Evolutionary conservation across 2,888 invertebrate genomes (phyloP).

Genomic region (Diaprepes abbreviatus): DNA sequence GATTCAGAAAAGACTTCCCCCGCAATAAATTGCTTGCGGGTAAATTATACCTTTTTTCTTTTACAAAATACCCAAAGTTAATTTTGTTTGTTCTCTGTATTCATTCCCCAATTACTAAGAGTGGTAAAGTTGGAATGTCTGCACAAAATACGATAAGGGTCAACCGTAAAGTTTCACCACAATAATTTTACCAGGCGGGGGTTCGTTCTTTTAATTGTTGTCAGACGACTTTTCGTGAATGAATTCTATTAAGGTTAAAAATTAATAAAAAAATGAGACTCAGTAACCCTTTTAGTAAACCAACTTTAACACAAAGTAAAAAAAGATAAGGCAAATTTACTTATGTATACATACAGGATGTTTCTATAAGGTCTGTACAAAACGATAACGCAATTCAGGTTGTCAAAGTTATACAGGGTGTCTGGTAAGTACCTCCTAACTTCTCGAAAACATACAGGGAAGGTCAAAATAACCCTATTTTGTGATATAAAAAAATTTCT

Average conservation of each 20-base stretch:
- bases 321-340: no score
- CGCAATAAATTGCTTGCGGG: conserved; percentile 3
- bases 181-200: conserved; percentile 28
- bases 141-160: conserved; percentile 31
- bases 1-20: background rate
- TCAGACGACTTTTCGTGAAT: background rate
- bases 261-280: no score
- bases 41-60: conserved; percentile 9
- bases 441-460: no score
- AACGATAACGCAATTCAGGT: no score
- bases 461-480: no score
- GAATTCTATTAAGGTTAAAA: background rate
- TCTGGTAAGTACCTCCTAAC: no score
- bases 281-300: no score
- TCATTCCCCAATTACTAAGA: conserved; percentile 15
- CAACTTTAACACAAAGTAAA: no score
- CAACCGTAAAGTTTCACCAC: conserved; percentile 30
- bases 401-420: no score
- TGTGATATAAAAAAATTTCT: no score
- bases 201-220: conserved; percentile 29
- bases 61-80: conserved; percentile 14
- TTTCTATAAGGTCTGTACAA: no score
- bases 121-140: conserved; percentile 9
- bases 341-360: no score
- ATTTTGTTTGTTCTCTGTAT: conserved; percentile 14